phyloP scores from a whole-genome alignment of 1,140 invertebrate species.

The Achroia grisella region DNA sequence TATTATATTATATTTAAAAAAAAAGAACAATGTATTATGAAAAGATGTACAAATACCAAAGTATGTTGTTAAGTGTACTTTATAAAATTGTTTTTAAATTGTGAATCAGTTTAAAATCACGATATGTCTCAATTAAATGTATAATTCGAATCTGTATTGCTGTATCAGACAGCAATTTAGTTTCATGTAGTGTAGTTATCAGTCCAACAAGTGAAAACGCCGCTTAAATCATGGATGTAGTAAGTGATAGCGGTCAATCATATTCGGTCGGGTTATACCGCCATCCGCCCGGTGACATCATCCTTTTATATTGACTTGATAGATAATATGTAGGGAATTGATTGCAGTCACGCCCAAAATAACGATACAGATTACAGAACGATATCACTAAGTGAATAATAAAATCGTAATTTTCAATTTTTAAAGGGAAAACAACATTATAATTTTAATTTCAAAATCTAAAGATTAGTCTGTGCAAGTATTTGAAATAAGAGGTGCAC shows the following conservation, averaged over 20 bases:
- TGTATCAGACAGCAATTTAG: conserved; percentile 9
- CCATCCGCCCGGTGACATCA: conserved; percentile 21
- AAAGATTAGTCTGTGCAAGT: too few species aligned
- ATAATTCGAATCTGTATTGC: neutral
- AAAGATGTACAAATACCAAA: too few species aligned
- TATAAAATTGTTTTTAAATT: neutral
- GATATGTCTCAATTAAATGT: too few species aligned
- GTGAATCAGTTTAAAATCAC: conserved; percentile 1
- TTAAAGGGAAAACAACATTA: too few species aligned
- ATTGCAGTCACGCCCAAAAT: conserved; percentile 22
- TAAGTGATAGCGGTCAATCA: neutral
- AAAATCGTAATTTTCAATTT: too few species aligned
- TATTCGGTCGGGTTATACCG: conserved; percentile 16
- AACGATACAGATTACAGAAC: too few species aligned
- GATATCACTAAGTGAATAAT: too few species aligned
- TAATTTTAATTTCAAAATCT: too few species aligned
- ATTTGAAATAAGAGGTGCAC: too few species aligned
- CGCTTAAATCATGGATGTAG: neutral
- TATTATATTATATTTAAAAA: too few species aligned
- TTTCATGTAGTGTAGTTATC: neutral
- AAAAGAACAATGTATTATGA: too few species aligned
- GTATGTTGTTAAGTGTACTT: neutral
- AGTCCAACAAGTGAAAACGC: neutral
- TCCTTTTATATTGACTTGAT: conserved; percentile 14
- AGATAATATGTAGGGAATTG: conserved; percentile 24